phyloP scores from a whole-genome alignment of 2,113 vertebrate species.

The Gymnogyps californianus region DNA sequence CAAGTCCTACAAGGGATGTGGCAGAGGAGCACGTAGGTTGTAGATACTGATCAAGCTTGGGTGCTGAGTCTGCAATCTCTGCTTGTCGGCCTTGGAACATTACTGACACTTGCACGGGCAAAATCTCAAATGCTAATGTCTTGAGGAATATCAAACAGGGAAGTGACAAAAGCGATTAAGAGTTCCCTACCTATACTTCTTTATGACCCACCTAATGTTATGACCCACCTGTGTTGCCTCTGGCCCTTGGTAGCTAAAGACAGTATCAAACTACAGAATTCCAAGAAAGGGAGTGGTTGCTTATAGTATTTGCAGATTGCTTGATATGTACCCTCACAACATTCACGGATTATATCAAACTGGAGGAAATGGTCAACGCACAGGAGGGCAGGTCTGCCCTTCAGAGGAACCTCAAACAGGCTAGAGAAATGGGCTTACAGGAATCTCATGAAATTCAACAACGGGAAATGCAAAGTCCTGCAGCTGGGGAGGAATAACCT shows the following conservation, averaged over 20 bases:
- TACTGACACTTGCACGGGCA: neutral
- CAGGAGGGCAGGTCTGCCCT: neutral
- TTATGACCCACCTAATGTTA: neutral
- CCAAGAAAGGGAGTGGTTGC: neutral
- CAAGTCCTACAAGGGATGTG: neutral
- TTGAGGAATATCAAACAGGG: neutral
- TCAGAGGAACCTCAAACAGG: neutral
- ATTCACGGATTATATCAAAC: neutral
- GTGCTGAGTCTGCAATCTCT: neutral
- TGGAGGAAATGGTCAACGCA: neutral
- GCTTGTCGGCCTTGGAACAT: neutral
- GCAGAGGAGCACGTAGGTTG: neutral
- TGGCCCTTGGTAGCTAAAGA: neutral
- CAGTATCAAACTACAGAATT: neutral
- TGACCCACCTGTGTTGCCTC: neutral
- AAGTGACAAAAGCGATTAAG: neutral
- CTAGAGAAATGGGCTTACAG: neutral
- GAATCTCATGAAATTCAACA: neutral
- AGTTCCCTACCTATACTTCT: neutral
- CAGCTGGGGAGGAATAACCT: neutral
- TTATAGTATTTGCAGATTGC: neutral
- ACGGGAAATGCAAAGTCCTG: neutral
- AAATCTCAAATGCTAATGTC: neutral
- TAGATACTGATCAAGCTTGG: neutral
- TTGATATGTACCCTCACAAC: neutral